Evolutionary conservation across 1,140 invertebrate species (phyloP).

Genomic region (Chrysomallon squamiferum): DNA sequence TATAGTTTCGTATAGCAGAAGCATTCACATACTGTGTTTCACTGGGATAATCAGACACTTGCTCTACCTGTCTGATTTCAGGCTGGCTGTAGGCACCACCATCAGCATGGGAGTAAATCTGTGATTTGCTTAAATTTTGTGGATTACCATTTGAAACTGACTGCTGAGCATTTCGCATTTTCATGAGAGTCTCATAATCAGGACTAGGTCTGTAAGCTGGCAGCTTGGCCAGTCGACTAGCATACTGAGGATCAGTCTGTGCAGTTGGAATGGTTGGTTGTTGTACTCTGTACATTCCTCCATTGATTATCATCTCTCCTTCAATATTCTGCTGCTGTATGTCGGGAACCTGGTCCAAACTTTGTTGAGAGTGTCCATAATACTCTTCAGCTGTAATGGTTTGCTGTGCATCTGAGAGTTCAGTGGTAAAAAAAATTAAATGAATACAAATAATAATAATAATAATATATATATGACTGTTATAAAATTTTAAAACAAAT

Average conservation of each 20-base stretch:
- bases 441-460: neutral
- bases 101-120: slow-evolving; percentile 43
- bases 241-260: slow-evolving; percentile 31
- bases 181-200: slow-evolving; percentile 92
- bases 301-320: slow-evolving; percentile 11
- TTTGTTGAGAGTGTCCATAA: slow-evolving; percentile 46
- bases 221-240: slow-evolving; percentile 71
- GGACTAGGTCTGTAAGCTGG: slow-evolving; percentile 91
- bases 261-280: slow-evolving; percentile 19
- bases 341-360: slow-evolving; percentile 33
- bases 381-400: slow-evolving; percentile 37
- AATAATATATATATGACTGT: neutral
- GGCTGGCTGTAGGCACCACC: slow-evolving; percentile 52
- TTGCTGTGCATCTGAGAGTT: no score
- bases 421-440: slow-evolving; percentile 2
- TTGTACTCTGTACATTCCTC: slow-evolving; percentile 13
- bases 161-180: slow-evolving; percentile 61
- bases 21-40: slow-evolving; percentile 42
- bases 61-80: slow-evolving; percentile 34
- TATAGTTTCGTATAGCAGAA: slow-evolving; percentile 39
- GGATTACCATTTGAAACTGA: slow-evolving; percentile 7
- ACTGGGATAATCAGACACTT: slow-evolving; percentile 18
- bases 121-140: slow-evolving; percentile 40
- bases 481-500: no score
- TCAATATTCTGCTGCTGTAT: slow-evolving; percentile 16